Evolutionary conservation across 2,888 invertebrate species (phyloP), one percentile per base, ranked within the genome.

Genomic region (Poecilus cupreus): DNA sequence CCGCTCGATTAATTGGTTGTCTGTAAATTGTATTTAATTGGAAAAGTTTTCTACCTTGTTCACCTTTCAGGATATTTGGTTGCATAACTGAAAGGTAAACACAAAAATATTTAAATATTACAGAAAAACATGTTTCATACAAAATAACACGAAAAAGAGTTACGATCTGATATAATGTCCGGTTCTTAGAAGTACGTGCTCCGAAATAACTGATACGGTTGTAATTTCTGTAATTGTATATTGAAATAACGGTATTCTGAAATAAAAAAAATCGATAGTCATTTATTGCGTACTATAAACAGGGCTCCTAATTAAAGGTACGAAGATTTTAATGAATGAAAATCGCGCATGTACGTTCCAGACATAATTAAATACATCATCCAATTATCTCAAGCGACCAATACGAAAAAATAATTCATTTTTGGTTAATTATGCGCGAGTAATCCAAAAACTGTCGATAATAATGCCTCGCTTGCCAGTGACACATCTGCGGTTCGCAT

Each of bases 161-260:
- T 8, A 13, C 4, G 46, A 51, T 18, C 51, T 51, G n/a, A 43
- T 8, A 51, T 18, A 51, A 13, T 51, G 51, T 37, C 18, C 16
- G n/a, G 8, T 68, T 68, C 64, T 68, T 32, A 32, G 64, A 68
- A 68, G 18, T 10, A 18, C 24, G n/a, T 11, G 54, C 54, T 18
- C 22, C 8, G 13, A 8, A 8, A 18, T 68, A 68, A 68, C 37
- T 68, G 64, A 68, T 68, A 68, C 64, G 18, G 32, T 37, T 37
- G 37, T 68, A 68, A 68, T 68, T 68, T 68, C 64, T 68, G 64
- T 68, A 68, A 68, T 68, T 68, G 64, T 68, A 68, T 68, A 37
- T 37, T 68, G 64, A 68, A 68, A 68, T 68, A 68, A 68, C 64
- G 64, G 64, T 11, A 37, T 32, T 18, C 11, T 16, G 18, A 32